A percentile compares a stretch with the other conserved stretches of the same genome.
These are phyloP conservation scores for Resseliella maxima DNA, from an alignment of 2,888 invertebrate genomes.

Conservation along the genomic window DNA sequence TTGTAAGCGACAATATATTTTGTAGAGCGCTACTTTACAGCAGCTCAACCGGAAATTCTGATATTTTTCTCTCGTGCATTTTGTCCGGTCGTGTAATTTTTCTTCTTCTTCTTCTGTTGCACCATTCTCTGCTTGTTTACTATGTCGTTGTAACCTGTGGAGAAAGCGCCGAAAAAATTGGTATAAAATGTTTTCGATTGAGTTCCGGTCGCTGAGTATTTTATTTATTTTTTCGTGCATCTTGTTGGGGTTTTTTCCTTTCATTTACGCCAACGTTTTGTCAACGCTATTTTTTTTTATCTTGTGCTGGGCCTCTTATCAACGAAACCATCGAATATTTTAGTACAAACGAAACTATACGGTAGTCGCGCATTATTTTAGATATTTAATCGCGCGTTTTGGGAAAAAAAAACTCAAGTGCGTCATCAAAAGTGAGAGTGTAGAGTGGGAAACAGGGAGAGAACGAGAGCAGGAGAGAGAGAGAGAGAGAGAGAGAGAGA, in stretches of 20 bases:
- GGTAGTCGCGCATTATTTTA: neutral
- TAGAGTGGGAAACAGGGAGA: too few species aligned
- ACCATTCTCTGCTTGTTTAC: neutral
- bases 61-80: neutral
- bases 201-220: slow-evolving; percentile 51
- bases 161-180: neutral
- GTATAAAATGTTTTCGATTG: slow-evolving; percentile 13
- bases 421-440: too few species aligned
- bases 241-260: neutral
- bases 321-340: slow-evolving; percentile 8
- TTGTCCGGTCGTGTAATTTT: neutral
- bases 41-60: neutral
- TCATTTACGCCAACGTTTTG: neutral
- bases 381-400: neutral
- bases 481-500: too few species aligned
- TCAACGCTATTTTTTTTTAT: neutral
- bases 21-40: neutral
- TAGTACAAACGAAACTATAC: neutral
- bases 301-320: neutral
- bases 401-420: neutral
- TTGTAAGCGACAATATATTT: slow-evolving; percentile 33
- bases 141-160: neutral
- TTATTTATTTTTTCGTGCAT: slow-evolving; percentile 31
- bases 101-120: neutral
- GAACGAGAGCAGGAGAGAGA: too few species aligned